Percentiles rank a stretch among this genome's conserved stretches.
Conservation (phyloP, 2,113 vertebrate species). For the Caranx melampygus region DNA sequence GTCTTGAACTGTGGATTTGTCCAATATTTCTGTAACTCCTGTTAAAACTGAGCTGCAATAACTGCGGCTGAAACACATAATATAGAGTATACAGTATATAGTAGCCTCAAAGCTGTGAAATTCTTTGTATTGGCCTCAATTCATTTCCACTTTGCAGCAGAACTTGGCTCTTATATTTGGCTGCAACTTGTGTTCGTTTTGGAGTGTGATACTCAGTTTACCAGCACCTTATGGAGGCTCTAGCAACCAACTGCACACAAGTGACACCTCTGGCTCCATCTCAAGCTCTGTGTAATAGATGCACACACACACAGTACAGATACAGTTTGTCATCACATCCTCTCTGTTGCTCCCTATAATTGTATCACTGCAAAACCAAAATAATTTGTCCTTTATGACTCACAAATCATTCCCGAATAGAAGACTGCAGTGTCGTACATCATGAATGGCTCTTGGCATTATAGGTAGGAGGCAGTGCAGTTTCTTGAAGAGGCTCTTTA, state of each 20-base stretch:
- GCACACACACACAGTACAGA: background rate
- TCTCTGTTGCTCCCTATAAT: conserved; percentile 28
- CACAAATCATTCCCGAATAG: conserved; percentile 1
- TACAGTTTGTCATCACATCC: conserved; percentile 17
- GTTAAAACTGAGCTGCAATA: background rate
- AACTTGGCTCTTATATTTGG: background rate
- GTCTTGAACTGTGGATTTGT: background rate
- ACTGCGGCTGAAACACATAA: background rate
- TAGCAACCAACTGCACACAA: background rate
- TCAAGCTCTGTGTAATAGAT: background rate
- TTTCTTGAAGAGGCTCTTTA: background rate
- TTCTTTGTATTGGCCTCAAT: background rate
- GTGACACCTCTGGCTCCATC: background rate
- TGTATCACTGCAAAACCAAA: background rate
- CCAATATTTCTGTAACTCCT: too few relatives aligned
- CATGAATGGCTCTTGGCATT: background rate
- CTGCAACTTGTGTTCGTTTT: background rate
- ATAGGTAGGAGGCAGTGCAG: conserved; percentile 8
- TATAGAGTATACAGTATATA: background rate
- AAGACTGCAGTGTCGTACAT: background rate
- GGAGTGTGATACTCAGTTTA: conserved; percentile 1
- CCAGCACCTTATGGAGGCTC: conserved; percentile 5
- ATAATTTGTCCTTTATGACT: conserved; percentile 18
- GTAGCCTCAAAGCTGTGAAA: background rate
- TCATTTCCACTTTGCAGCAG: background rate